Percentiles rank a stretch among this genome's conserved stretches.
Conservation (phyloP, 2,888 invertebrate genomes). For the Caradrina kadenii region DNA sequence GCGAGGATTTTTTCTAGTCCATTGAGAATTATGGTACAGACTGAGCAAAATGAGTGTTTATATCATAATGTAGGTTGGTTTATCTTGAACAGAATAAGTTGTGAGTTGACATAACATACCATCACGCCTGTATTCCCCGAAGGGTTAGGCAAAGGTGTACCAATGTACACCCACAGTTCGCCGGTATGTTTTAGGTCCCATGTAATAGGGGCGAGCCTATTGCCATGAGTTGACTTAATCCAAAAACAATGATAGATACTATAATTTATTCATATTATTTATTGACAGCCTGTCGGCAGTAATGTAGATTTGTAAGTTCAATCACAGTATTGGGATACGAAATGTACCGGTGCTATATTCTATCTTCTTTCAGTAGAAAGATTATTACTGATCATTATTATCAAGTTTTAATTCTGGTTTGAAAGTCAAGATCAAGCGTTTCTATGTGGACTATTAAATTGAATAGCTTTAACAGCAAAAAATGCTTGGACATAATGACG, state of each 20-base stretch:
- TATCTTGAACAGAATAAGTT: constrained; percentile 5
- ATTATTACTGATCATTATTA: neutral
- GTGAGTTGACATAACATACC: constrained; percentile 8
- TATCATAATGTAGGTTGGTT: constrained; percentile 15
- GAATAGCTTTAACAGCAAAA: neutral
- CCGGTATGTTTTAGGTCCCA: no score
- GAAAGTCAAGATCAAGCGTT: neutral
- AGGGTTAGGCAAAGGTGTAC: no score
- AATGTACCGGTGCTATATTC: neutral
- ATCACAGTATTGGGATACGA: constrained; percentile 3
- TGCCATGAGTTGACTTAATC: constrained; percentile 13
- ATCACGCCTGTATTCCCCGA: no score
- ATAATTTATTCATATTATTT: constrained; percentile 15
- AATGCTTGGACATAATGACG: neutral
- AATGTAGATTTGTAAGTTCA: constrained; percentile 4
- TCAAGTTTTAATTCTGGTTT: neutral
- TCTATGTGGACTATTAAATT: neutral
- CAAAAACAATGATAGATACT: constrained; percentile 11
- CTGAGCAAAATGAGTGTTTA: constrained; percentile 31
- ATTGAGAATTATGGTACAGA: constrained; percentile 59
- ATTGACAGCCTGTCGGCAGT: neutral
- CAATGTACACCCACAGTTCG: no score
- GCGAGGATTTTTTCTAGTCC: constrained; percentile 71
- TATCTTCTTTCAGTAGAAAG: neutral
- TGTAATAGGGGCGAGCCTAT: no score